Evolutionary conservation across 1,140 invertebrate genomes (phyloP).

Genomic region (Papilio polyxenes): DNA sequence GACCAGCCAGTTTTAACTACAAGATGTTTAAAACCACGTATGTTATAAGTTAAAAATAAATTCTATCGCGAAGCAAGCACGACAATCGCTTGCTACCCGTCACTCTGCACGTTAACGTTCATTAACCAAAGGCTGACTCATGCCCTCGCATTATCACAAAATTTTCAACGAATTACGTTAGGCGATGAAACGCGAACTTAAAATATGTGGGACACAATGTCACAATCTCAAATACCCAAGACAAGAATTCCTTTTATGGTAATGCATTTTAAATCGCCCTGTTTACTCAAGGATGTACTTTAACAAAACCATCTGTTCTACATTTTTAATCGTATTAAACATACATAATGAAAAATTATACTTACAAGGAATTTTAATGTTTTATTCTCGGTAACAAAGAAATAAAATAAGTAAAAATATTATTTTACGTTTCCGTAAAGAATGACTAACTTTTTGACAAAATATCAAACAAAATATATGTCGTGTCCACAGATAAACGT

Average conservation of each 20-base stretch:
- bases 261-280: slow-evolving; percentile 52
- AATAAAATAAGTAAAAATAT: not conserved
- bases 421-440: slow-evolving; percentile 3
- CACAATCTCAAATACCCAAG: slow-evolving; percentile 41
- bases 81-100: slow-evolving; percentile 27
- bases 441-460: slow-evolving; percentile 32
- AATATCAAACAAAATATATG: slow-evolving; percentile 19
- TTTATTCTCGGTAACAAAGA: slow-evolving; percentile 3
- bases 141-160: slow-evolving; percentile 22
- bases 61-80: slow-evolving; percentile 10
- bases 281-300: slow-evolving; percentile 43
- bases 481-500: slow-evolving; percentile 26
- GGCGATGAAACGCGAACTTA: slow-evolving; percentile 17
- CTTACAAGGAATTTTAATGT: slow-evolving; percentile 23
- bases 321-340: not conserved
- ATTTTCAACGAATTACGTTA: slow-evolving; percentile 34
- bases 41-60: slow-evolving; percentile 39
- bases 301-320: slow-evolving; percentile 33
- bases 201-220: slow-evolving; percentile 44
- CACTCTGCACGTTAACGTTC: slow-evolving; percentile 30
- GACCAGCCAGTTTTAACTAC: not conserved
- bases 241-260: slow-evolving; percentile 58
- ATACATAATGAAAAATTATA: slow-evolving; percentile 8
- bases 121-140: slow-evolving; percentile 38
- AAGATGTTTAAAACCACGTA: slow-evolving; percentile 16